A percentile compares a stretch with the other conserved stretches of the same genome.
phyloP scores from a whole-genome alignment of 2,888 invertebrate genomes.

The Diaprepes abbreviatus region DNA sequence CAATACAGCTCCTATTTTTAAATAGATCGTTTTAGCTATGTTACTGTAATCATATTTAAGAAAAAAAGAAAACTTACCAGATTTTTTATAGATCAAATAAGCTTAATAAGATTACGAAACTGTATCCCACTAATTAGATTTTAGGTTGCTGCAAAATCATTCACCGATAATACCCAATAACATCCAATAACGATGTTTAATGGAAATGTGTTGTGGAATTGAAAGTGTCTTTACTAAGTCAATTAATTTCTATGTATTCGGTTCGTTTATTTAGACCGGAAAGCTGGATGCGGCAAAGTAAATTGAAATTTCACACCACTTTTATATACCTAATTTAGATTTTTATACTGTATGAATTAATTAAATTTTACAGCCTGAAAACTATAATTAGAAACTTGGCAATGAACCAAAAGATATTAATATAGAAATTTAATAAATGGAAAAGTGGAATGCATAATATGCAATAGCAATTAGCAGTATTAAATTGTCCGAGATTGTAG shows the following conservation, averaged over 20 bases:
- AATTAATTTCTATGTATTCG: background rate
- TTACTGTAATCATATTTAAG: too few species aligned
- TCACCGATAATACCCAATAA: background rate
- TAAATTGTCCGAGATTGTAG: background rate
- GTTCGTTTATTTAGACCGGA: conserved; percentile 2
- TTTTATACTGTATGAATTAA: conserved; percentile 13
- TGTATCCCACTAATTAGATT: too few species aligned
- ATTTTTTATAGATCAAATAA: too few species aligned
- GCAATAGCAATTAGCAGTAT: background rate
- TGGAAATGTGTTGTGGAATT: background rate
- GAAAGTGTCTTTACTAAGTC: background rate
- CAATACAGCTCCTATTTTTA: too few species aligned
- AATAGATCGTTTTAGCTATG: too few species aligned
- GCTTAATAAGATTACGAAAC: too few species aligned
- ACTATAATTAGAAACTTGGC: background rate
- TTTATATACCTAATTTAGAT: conserved; percentile 3
- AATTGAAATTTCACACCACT: background rate
- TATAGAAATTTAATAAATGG: conserved; percentile 11
- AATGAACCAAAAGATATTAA: background rate
- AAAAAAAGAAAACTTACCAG: too few species aligned
- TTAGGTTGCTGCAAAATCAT: background rate
- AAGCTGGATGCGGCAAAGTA: background rate
- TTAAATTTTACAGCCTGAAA: background rate
- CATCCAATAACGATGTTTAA: background rate
- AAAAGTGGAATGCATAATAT: background rate